These are phyloP conservation scores for Ondatra zibethicus DNA, from an alignment of 2,113 vertebrate species.

Conservation along the genomic window DNA sequence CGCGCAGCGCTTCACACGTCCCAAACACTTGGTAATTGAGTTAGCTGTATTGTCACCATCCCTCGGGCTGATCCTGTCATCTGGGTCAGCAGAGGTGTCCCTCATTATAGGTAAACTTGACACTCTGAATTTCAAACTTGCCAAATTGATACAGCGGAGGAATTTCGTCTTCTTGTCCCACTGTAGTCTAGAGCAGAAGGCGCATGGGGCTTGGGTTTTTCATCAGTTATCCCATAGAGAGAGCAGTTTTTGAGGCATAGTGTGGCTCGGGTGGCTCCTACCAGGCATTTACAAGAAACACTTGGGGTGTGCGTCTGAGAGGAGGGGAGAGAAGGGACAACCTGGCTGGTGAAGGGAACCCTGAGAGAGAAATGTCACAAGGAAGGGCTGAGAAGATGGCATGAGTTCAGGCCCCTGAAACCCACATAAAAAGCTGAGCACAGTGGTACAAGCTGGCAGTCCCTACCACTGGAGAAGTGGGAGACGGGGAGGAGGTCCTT, in stretches of 20 bases:
- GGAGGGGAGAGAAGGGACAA: not conserved
- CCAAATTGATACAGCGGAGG: slow-evolving; percentile 25
- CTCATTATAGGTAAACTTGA: slow-evolving; percentile 58
- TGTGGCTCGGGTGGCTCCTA: not conserved
- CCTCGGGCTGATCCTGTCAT: slow-evolving; percentile 7
- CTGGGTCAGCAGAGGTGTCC: slow-evolving; percentile 6
- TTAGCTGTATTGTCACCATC: slow-evolving; percentile 53
- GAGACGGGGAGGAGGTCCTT: no score
- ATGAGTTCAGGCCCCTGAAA: not conserved
- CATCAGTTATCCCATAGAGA: not conserved
- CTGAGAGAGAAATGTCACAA: not conserved
- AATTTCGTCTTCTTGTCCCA: not conserved
- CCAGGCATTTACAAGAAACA: not conserved
- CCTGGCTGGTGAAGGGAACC: not conserved
- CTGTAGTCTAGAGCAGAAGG: not conserved
- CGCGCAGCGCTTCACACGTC: not conserved
- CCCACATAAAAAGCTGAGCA: not conserved
- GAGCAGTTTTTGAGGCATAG: not conserved
- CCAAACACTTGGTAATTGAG: slow-evolving; percentile 62
- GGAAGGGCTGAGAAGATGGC: no score
- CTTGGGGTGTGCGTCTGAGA: not conserved
- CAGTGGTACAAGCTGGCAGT: not conserved
- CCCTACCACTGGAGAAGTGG: not conserved
- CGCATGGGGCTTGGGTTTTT: not conserved
- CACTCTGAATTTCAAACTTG: slow-evolving; percentile 49